A percentile compares a stretch with the other conserved stretches of the same genome.
phyloP scores from a whole-genome alignment of 2,113 vertebrate genomes.

The Apistogramma diplotaenia region DNA sequence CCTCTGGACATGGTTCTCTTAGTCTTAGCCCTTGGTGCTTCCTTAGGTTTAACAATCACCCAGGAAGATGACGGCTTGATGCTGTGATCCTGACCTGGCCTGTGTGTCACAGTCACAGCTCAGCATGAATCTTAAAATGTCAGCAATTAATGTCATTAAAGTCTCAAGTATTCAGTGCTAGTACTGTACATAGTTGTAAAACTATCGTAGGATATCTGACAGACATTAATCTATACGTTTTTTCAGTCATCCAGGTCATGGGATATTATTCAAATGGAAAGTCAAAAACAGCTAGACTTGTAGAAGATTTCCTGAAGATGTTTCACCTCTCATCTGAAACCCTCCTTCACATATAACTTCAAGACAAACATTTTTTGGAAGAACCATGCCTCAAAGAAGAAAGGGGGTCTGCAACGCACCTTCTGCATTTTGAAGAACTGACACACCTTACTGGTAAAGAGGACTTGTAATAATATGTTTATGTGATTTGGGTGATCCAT shows the following conservation, averaged over 20 bases:
- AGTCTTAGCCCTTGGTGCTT: slow-evolving; percentile 67
- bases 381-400: not conserved
- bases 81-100: slow-evolving; percentile 77
- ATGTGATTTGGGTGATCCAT: not conserved
- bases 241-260: not conserved
- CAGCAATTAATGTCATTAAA: not conserved
- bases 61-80: slow-evolving; percentile 85
- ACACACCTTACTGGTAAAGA: not conserved
- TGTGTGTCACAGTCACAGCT: slow-evolving; percentile 2
- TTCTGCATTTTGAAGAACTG: not conserved
- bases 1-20: slow-evolving; percentile 78
- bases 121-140: not conserved
- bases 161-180: not conserved
- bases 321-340: not conserved
- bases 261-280: not conserved
- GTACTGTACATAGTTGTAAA: not conserved
- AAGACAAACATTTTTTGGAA: not conserved
- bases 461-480: not conserved
- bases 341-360: not conserved
- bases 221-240: not conserved
- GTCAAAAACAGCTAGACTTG: not conserved
- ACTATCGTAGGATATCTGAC: not conserved
- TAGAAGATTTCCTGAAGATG: not conserved
- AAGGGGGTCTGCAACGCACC: not conserved
- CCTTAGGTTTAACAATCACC: slow-evolving; percentile 83